Evolutionary conservation across 2,113 vertebrate genomes (phyloP), one percentile per base, ranked within the genome.

Genomic region (Caretta caretta): DNA sequence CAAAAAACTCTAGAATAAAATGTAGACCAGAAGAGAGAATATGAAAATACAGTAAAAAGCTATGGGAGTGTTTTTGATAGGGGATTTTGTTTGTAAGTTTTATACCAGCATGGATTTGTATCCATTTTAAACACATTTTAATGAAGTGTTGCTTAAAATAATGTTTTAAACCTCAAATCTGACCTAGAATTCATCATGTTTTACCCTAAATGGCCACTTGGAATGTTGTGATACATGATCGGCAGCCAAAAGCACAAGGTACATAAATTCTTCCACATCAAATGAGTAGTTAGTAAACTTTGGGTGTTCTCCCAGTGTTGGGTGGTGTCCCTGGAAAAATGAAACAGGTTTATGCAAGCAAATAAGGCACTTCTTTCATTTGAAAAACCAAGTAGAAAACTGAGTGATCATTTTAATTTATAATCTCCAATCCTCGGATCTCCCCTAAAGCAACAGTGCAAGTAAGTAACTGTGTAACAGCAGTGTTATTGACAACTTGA

Each of bases 261-360:
- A 98, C 98, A 99, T 98, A 95, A 99, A 99, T 98, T 99, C 99
- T 95, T 98, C 98, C 76, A 99, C 98, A 56, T 99, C 98, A 31
- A 99, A 99, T 92, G 99, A 98, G 96, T 99, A 99, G 98, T 99
- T 99, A 51, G 99, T 99, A 93, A 99, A 99, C 98, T 99, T 99
- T 0, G 99, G 99, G 92, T 99, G 99, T 54, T 99, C 99, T 90
- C 99, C 99, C 22, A 99, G 98, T 4, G 99, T 99, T 50, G 99
- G 99, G 96, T 99, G 99, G 97, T 99, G 99, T 94, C 99, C 99
- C 99, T 99, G 97, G 31, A 87, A 91, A 96, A 96, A 95, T 3
- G 80, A 97, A 96, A 94, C 84, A 87, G 69, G 57, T 93, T 76
- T 93, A 81, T 88, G 59, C 76, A 83, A 31, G 1, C 38, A 95